Percentiles rank a stretch among this genome's conserved stretches.
phyloP scores from a whole-genome alignment of 1,140 invertebrate genomes.

The Belonocnema kinseyi region DNA sequence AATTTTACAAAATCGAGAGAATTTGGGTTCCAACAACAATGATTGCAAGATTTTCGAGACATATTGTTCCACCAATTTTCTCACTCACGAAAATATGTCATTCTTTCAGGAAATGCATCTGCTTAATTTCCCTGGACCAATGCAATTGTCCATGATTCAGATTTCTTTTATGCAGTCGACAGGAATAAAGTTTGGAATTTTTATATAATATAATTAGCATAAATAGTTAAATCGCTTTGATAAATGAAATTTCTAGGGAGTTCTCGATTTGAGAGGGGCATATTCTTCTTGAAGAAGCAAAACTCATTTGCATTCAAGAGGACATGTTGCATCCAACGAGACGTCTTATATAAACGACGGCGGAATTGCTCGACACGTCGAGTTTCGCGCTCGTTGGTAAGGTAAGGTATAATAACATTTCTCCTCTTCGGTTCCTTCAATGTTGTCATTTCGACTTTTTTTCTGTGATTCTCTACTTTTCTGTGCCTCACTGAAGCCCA shows the following conservation, averaged over 20 bases:
- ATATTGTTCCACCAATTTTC: too few species aligned
- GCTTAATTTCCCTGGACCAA: too few species aligned
- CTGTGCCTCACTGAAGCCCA: constrained; percentile 28
- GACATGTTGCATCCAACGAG: constrained; percentile 16
- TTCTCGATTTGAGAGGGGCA: background rate
- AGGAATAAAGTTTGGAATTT: too few species aligned
- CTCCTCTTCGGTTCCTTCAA: constrained; percentile 8
- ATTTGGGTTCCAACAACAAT: too few species aligned
- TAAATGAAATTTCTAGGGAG: constrained; percentile 4
- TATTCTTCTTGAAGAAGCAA: constrained; percentile 2
- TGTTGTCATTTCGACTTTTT: constrained; percentile 9
- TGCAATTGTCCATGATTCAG: too few species aligned
- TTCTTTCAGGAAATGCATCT: too few species aligned
- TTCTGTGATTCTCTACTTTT: constrained; percentile 30
- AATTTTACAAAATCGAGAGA: too few species aligned
- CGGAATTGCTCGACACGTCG: constrained; percentile 19
- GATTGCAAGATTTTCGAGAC: too few species aligned
- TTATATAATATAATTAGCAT: background rate
- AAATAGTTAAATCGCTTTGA: background rate
- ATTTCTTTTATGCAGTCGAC: too few species aligned
- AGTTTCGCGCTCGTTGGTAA: constrained; percentile 16
- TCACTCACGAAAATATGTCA: too few species aligned
- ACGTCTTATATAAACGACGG: constrained; percentile 11
- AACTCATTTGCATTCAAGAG: constrained; percentile 25
- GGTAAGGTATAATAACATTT: constrained; percentile 13